A percentile compares a stretch with the other conserved stretches of the same genome.
phyloP scores from a whole-genome alignment of 2,888 invertebrate genomes.

The Gastrophysa polygoni region DNA sequence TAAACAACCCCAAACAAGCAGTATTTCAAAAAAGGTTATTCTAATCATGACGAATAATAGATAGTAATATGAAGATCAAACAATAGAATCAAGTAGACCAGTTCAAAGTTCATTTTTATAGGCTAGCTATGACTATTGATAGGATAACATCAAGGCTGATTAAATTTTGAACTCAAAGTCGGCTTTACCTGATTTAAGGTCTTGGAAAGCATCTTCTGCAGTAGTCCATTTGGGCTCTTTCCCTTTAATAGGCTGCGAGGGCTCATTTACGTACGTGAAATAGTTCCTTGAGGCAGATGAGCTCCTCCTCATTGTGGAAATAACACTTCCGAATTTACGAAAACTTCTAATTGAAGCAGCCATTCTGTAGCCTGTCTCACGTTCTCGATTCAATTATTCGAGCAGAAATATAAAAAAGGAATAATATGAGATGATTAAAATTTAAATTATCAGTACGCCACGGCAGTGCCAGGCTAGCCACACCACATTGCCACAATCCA shows the following conservation, averaged over 20 bases:
- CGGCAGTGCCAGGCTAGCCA: too few relatives aligned
- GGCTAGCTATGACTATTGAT: background rate
- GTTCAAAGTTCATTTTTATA: background rate
- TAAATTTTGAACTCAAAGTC: background rate
- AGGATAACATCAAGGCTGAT: background rate
- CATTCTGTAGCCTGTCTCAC: slow-evolving; percentile 39
- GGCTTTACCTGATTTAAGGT: slow-evolving; percentile 79
- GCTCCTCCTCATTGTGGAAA: slow-evolving; percentile 43
- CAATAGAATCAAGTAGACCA: background rate
- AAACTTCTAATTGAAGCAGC: slow-evolving; percentile 47
- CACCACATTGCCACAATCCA: too few relatives aligned
- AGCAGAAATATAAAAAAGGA: too few relatives aligned
- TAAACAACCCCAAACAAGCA: too few relatives aligned
- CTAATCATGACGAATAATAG: background rate
- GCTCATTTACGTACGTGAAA: slow-evolving; percentile 80
- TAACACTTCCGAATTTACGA: slow-evolving; percentile 39
- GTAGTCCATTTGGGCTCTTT: slow-evolving; percentile 74
- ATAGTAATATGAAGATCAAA: background rate
- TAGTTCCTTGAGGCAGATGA: slow-evolving; percentile 62
- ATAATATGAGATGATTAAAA: too few relatives aligned
- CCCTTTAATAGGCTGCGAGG: slow-evolving; percentile 77
- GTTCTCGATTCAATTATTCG: background rate
- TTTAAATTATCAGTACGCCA: too few relatives aligned
- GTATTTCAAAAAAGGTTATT: too few relatives aligned
- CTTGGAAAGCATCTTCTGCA: slow-evolving; percentile 79